Conservation (phyloP, 2,113 vertebrate species). For the Lipotes vexillifer region DNA sequence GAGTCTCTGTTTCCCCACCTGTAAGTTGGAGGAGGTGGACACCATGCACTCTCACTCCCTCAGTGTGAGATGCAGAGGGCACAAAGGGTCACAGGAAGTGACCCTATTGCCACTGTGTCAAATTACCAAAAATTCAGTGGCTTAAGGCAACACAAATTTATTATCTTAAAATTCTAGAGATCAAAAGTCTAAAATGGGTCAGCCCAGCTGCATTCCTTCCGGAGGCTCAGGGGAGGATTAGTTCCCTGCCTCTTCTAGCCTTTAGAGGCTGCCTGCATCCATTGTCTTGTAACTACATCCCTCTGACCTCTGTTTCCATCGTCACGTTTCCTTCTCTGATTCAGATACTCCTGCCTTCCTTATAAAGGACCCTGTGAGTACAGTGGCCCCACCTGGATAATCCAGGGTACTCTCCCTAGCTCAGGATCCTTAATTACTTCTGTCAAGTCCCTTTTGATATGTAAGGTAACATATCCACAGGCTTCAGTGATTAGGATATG, state of each 20-base stretch:
- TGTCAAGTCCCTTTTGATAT: neutral
- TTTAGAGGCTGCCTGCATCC: neutral
- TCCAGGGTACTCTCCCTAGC: neutral
- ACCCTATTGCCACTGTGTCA: neutral
- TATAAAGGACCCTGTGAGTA: neutral
- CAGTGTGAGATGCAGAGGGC: neutral
- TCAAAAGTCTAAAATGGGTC: neutral
- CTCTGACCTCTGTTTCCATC: neutral
- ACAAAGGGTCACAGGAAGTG: neutral
- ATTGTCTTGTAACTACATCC: accelerated
- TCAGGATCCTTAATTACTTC: neutral
- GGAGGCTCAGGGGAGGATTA: neutral
- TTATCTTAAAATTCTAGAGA: neutral
- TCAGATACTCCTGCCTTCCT: neutral
- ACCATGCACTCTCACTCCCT: neutral
- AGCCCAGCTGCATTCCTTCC: neutral
- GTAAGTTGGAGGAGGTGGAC: neutral
- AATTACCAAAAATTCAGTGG: neutral
- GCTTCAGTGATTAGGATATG: neutral
- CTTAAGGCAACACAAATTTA: neutral
- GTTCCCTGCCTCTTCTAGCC: neutral
- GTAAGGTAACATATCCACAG: neutral
- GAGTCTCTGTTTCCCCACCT: neutral
- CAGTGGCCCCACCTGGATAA: neutral
- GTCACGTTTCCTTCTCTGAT: neutral